Base-by-base conservation (phyloP, 1,140 invertebrate genomes). In the Hyphantria cunea region DNA sequence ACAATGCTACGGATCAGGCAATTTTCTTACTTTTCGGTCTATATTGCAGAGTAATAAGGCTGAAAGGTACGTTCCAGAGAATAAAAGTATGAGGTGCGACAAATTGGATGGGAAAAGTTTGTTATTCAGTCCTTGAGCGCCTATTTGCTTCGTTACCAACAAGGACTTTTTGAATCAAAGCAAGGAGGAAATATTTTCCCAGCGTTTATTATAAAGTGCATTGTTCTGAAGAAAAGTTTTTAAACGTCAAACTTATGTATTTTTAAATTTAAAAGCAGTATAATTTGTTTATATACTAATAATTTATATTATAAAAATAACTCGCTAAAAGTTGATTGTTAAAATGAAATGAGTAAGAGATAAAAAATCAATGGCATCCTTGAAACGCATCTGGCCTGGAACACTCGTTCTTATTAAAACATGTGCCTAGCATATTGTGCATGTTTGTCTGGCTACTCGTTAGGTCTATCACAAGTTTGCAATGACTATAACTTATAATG, bases 71-170 rank as follows among this genome's bases (percentile, higher is more conserved):
- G 81, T 72, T 69, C 56, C 45, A 39, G 63, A 66, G 65, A 84
- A 88, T 85, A 86, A 82, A 87, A 82, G 74, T 78, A 78, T 80
- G 76, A 84, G 75, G 80, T 82, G 83, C 73, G 76, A 80, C 83
- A 86, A 89, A 89, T 87, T 89, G 84, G 82, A 89, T 86, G 74
- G 75, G 78, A 78, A 76, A 82, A 83, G 67, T 84, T 82, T 82
- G 65, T 77, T 80, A 70, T 78, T 82, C 68, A 70, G 70, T 78
- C 49, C 48, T 64, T 66, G 66, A 70, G 51, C 54, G 58, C 61
- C 67, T 66, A 58, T 64, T 72, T 69, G 45, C 50, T 63, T 47
- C 44, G 51, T 53, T 63, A 58, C 50, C 49, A 58, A 62, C 49
- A 52, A 62, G 55, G 47, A 53, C 13, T 66, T 64, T 49, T 55